Evolutionary conservation across 2,797 vertebrate species (phyloP), one percentile per base, ranked within the genome.

Genomic region (Enteromius treurensis): DNA sequence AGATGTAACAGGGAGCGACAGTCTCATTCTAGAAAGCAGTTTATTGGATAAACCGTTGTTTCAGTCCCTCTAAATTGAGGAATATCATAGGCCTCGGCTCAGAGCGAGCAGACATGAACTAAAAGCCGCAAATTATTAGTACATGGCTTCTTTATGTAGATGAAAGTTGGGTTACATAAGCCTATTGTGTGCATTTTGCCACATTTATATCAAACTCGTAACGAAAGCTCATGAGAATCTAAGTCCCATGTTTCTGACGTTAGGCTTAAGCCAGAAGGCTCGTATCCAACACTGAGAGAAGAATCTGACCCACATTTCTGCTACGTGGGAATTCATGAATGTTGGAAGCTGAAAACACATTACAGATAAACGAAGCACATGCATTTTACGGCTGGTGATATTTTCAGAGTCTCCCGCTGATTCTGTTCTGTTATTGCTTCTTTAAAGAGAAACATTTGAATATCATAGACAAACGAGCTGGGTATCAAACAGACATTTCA

Each of bases 401-500:
- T 87, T 84, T 67, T 26, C 53, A 10, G 26, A 4, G 2, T 65
- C 45, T 70, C 77, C 80, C 55, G 76, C 68, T 64, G 55, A 40
- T 60, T 79, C 49, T 81, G 23, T 79, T 81, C 68, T 79, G 49
- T 55, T 76, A 84, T 82, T 78, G 21, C 32, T 58, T 81, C 47
- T 42, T 58, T 13, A 79, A 86, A 87, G 77, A 82, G 77, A 83
- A 67, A 15, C 37, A 77, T 81, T 84, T 79, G n/a, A 84, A 86
- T 81, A 81, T 68, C 68, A 68, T 58, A 74, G 13, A 55, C 65
- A 65, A 79, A 75, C 67, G 64, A 77, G 79, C 71, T 32, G 76
- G 11, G 80, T 76, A 77, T 86, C 82, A 85, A 77, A 84, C 26
- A 17, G 49, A 55, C 37, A 80, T 85, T 86, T 79, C 34, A 65